Base-by-base conservation (phyloP, 2,797 vertebrate genomes). In the Garrulus glandarius region DNA sequence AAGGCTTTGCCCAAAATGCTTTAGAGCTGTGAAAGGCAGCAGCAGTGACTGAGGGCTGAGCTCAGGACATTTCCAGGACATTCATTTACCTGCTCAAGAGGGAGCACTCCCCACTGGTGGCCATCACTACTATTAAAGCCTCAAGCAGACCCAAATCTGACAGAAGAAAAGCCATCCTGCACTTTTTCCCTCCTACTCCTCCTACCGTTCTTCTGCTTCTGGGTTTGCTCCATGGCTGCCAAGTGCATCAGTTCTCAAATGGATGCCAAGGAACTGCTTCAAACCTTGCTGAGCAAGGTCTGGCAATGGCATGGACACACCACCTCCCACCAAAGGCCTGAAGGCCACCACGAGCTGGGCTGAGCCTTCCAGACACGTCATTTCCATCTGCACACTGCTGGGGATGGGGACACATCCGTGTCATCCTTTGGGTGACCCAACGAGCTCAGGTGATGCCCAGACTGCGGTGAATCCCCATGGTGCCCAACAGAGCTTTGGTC, bases 381-480 rank as follows among this genome's bases (percentile, higher is more conserved):
- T 34, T 43, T 37, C n/a, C 47, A 29, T 8, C 36, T 65, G 64
- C 49, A 56, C 3, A 3, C 46, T 6, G 7, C 34, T 36, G 47
- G 46, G 44, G n/a, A 68, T 10, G 37, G 69, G 59, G 64, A 24
- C 16, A n/a, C 1, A 2, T 26, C 2, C 0, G 2, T 37, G 36
- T 24, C 37, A 39, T 39, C 43, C 32, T 69, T 21, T 5, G 7
- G 36, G 43, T 14, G 34, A 30, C 69, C 50, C 0, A 0, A 13
- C 4, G 30, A 63, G 41, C 49, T 34, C 57, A 39, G 41, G 57
- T 13, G 57, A 19, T 39, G 47, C 13, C 74, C 70, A 52, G 21
- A 19, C 15, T 15, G 61, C 0, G 1, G 30, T 12, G 37, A 60
- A 1, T 8, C 17, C 53, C 2, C 2, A 13, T 1, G 6, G 53